Evolutionary conservation across 2,113 vertebrate species (phyloP).

Genomic region (Bujurquina vittata): DNA sequence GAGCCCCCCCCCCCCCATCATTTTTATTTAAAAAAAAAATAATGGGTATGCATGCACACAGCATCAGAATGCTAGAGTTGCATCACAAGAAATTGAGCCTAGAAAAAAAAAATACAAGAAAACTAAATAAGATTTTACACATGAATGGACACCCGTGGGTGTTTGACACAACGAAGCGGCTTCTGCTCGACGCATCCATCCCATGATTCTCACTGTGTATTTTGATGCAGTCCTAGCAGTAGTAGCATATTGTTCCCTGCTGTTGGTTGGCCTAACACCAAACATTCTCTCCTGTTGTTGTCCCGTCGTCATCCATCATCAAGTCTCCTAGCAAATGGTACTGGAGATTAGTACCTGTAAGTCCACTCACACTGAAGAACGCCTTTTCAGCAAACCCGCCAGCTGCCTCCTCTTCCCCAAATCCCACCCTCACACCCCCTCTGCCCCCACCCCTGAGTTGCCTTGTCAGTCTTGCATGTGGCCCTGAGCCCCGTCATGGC

Average conservation of each 20-base stretch:
- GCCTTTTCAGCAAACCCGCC: not conserved
- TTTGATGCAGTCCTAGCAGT: not conserved
- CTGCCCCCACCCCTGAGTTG: not conserved
- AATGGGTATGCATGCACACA: too few species aligned
- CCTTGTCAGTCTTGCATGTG: slow-evolving; percentile 56
- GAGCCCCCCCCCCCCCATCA: too few species aligned
- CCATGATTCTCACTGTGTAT: not conserved
- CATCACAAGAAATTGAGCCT: not conserved
- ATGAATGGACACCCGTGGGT: not conserved
- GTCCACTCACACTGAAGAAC: slow-evolving; percentile 76
- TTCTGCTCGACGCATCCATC: not conserved
- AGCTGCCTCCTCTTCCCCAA: slow-evolving; percentile 1
- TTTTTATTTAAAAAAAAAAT: too few species aligned
- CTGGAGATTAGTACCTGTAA: slow-evolving; percentile 98
- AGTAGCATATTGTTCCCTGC: not conserved
- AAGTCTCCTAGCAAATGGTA: slow-evolving; percentile 98
- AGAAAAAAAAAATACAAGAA: not conserved
- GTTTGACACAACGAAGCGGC: not conserved
- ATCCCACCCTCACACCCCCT: not conserved
- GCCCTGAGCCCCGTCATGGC: slow-evolving; percentile 26
- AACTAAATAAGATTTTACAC: not conserved
- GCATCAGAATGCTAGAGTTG: not conserved
- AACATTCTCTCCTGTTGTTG: slow-evolving; percentile 65
- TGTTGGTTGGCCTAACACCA: slow-evolving; percentile 52
- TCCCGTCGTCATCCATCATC: slow-evolving; percentile 77